Evolutionary conservation across 2,113 vertebrate species (phyloP).

Genomic region (Nettapus auritus): DNA sequence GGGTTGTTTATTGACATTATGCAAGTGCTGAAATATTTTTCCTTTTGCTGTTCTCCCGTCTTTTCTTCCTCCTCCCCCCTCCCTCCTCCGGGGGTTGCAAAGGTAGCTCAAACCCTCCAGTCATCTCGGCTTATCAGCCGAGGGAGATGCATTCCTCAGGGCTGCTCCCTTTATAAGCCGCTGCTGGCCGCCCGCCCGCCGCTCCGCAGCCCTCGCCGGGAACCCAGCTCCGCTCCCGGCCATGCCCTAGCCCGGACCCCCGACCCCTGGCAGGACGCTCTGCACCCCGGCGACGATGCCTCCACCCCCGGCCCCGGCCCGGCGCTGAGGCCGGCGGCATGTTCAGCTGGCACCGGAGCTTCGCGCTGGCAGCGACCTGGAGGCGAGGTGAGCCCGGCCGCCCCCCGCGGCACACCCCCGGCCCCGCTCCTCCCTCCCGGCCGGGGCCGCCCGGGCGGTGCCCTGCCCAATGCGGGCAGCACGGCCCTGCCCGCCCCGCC

Average conservation of each 20-base stretch:
- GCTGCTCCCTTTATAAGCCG: conserved; percentile 74
- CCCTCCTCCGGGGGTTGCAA: background rate
- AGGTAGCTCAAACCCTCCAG: conserved; percentile 63
- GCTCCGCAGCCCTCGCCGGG: background rate
- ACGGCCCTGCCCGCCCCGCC: background rate
- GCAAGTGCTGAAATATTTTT: conserved; percentile 55
- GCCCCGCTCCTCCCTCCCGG: background rate
- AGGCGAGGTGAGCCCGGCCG: conserved; percentile 78
- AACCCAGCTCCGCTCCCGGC: background rate
- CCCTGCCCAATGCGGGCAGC: background rate
- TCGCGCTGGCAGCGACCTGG: conserved; percentile 79
- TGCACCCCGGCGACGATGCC: background rate
- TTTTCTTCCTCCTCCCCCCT: background rate
- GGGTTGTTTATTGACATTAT: conserved; percentile 54
- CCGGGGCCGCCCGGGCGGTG: background rate
- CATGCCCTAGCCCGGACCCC: background rate
- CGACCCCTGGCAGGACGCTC: no score
- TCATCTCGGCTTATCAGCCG: conserved; percentile 67
- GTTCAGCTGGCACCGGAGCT: conserved; percentile 82
- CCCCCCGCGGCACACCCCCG: background rate
- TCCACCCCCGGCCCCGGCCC: background rate
- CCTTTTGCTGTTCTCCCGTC: background rate
- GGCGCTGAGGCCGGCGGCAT: conserved; percentile 54
- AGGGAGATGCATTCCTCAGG: conserved; percentile 75
- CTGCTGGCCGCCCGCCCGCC: conserved; percentile 46